These are phyloP conservation scores for Sardina pilchardus DNA, from an alignment of 2,113 vertebrate genomes.

Conservation along the genomic window DNA sequence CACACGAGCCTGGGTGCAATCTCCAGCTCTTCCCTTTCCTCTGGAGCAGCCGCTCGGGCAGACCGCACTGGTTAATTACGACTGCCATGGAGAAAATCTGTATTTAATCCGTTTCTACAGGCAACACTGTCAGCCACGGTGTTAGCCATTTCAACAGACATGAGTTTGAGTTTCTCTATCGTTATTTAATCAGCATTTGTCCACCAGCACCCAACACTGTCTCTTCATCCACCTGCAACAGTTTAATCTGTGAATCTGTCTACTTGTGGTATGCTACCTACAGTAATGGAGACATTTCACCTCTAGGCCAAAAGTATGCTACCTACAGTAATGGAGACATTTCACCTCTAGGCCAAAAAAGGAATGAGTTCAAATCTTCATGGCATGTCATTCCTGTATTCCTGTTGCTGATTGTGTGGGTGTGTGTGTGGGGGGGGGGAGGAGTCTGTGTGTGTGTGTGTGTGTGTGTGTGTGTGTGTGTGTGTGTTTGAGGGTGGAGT, in stretches of 20 bases:
- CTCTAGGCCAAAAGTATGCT: neutral
- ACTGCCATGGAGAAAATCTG: neutral
- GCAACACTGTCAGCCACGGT: neutral
- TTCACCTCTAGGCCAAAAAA: neutral
- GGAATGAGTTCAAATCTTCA: too few species aligned
- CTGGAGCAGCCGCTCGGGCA: neutral
- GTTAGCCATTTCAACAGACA: neutral
- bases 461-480: neutral
- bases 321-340: neutral
- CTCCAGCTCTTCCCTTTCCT: neutral
- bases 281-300: neutral
- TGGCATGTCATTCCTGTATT: neutral
- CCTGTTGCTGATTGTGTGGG: neutral
- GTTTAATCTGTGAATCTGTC: neutral
- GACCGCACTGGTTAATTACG: neutral
- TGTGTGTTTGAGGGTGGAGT: neutral
- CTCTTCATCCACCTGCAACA: neutral
- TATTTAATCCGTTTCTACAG: constrained; percentile 1
- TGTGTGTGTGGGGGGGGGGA: too few species aligned
- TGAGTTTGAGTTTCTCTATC: neutral
- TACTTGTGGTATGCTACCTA: neutral
- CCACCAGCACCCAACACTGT: neutral
- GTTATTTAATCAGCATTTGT: neutral
- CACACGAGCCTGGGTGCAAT: neutral
- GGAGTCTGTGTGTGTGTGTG: neutral